Conservation (phyloP, 2,113 vertebrate genomes). For the Apaloderma vittatum region DNA sequence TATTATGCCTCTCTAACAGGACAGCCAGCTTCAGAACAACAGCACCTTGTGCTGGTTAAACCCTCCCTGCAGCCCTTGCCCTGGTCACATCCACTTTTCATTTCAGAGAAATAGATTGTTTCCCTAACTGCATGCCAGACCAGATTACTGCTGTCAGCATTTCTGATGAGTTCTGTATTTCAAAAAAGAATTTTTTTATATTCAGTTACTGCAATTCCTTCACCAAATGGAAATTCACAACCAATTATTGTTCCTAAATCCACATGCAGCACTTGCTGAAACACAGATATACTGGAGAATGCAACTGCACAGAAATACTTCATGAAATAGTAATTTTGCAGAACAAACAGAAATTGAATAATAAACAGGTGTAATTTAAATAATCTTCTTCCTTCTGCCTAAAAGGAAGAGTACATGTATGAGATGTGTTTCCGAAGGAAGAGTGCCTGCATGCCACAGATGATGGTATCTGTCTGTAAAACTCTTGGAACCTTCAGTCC, state of each 20-base stretch:
- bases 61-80: accelerated
- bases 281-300: not conserved
- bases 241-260: not conserved
- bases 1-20: not conserved
- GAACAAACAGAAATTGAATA: not conserved
- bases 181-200: not conserved
- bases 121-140: not conserved
- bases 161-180: not conserved
- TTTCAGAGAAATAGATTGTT: not conserved
- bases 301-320: not conserved
- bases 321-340: not conserved
- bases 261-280: accelerated
- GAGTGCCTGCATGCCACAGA: not conserved
- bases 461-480: not conserved
- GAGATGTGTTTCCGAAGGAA: not conserved
- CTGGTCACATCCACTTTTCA: not conserved
- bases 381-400: not conserved
- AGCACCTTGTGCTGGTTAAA: not conserved
- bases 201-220: not conserved
- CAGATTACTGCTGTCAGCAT: not conserved
- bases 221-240: not conserved
- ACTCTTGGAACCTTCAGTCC: not conserved
- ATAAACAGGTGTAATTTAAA: not conserved
- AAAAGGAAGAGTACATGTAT: not conserved
- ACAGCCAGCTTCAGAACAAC: not conserved